phyloP scores from a whole-genome alignment of 2,113 vertebrate genomes.

The Rhea pennata region DNA sequence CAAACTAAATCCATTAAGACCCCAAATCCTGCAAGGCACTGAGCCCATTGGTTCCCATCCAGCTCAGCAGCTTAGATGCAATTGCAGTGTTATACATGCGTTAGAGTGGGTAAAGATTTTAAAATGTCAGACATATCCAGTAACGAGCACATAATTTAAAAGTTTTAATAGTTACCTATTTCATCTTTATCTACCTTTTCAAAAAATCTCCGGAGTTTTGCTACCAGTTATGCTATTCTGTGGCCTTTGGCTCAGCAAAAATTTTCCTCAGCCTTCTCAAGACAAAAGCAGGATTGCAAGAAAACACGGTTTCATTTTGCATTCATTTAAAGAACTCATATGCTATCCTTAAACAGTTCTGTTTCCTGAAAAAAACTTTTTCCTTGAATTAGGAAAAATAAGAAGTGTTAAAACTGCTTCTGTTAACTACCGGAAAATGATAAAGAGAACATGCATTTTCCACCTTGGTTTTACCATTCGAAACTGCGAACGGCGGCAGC shows the following conservation, averaged over 20 bases:
- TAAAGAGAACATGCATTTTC: background rate
- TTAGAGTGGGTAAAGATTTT: background rate
- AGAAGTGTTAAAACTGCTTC: background rate
- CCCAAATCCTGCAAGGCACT: background rate
- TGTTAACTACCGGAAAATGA: background rate
- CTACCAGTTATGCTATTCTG: background rate
- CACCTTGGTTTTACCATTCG: background rate
- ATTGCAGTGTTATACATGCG: background rate
- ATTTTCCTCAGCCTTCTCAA: slow-evolving; percentile 40
- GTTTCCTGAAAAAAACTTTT: background rate
- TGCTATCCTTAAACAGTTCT: background rate
- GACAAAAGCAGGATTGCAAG: background rate
- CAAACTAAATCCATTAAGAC: background rate
- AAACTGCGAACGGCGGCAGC: background rate
- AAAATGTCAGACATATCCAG: background rate
- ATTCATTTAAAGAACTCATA: slow-evolving; percentile 2
- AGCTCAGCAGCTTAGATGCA: background rate
- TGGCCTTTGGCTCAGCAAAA: slow-evolving; percentile 10
- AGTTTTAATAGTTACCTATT: background rate
- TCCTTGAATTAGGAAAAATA: background rate
- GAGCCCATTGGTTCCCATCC: background rate
- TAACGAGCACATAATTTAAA: background rate
- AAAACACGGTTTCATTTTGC: slow-evolving; percentile 22
- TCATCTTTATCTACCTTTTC: background rate
- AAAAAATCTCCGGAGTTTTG: background rate